phyloP scores from a whole-genome alignment of 2,113 vertebrate genomes.

The Oriolus oriolus region DNA sequence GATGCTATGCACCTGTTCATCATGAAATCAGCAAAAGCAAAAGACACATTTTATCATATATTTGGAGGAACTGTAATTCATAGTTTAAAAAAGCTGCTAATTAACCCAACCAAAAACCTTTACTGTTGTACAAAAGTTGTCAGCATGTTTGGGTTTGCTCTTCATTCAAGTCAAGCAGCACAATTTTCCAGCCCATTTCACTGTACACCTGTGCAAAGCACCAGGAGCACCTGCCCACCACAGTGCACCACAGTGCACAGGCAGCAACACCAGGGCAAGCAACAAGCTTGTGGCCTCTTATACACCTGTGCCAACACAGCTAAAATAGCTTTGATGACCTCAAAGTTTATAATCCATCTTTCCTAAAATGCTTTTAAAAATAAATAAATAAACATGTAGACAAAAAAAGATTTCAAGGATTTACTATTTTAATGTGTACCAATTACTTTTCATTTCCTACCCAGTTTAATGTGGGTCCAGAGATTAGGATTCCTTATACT shows the following conservation, averaged over 20 bases:
- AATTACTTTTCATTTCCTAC: not conserved
- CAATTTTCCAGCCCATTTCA: not conserved
- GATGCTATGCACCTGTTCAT: not conserved
- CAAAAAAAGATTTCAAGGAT: not conserved
- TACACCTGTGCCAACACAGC: not conserved
- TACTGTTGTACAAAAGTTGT: not conserved
- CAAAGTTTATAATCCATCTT: not conserved
- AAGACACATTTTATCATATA: not conserved
- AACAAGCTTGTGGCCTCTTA: not conserved
- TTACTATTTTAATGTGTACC: not conserved
- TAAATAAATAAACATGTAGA: not conserved
- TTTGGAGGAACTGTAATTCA: not conserved
- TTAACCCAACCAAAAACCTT: not conserved
- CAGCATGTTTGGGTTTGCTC: not conserved
- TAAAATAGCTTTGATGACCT: not conserved
- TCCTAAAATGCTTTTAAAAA: not conserved
- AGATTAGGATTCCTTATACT: not conserved
- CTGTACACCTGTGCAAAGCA: not conserved
- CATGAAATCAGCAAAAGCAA: not conserved
- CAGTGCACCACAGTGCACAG: accelerated
- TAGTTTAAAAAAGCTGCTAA: not conserved
- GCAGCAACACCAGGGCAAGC: not conserved
- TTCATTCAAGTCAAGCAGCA: not conserved
- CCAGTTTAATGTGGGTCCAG: not conserved
- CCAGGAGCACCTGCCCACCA: not conserved